Base-by-base conservation (phyloP, 2,797 vertebrate genomes). In the Crenuchus spilurus region DNA sequence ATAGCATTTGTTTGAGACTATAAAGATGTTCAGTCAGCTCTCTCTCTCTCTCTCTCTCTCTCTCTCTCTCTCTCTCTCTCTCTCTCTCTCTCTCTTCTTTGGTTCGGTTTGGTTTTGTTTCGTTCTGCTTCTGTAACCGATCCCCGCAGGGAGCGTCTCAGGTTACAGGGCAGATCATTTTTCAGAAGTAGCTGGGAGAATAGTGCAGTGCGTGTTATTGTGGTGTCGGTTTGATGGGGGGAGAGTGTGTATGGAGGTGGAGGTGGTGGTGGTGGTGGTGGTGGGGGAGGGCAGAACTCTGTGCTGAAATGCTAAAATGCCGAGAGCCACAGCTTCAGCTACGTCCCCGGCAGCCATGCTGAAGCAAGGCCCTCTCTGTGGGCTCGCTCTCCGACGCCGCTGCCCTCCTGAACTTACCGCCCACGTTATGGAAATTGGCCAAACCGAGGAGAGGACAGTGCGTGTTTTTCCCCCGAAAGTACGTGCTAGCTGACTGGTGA, bases 71-170 rank as follows among this genome's bases (percentile, higher is more conserved):
- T 31, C 24, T 2, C 2, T 54, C 51, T 30, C 24, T 54, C 51
- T 54, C 24, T 54, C 35, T 67, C 41, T 41, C 26, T 33, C 3
- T 16, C 24, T 63, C 24, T 44, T 20, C 14, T 28, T n/a, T 10
- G n/a, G 11, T 26, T 14, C 28, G 3, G 22, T 11, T 65, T 13
- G 22, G 31, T 14, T 41, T 22, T 16, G 33, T 51, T 63, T 76
- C 62, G 66, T 70, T 76, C 58, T 41, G 24, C 33, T 39, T 37
- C 57, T 14, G 48, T 46, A 70, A 70, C 60, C 9, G 74, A 64
- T 64, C 67, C 41, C 46, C 8, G 4, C 2, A 35, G 62, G 62
- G 58, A 26, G 30, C 5, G 22, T 57, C 60, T 76, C 51, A 37
- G 60, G 26, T 71, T 76, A 42, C 61, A 11, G 5, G n/a, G 31